Conservation (phyloP, 2,797 vertebrate species). For the Peromyscus aztecus region DNA sequence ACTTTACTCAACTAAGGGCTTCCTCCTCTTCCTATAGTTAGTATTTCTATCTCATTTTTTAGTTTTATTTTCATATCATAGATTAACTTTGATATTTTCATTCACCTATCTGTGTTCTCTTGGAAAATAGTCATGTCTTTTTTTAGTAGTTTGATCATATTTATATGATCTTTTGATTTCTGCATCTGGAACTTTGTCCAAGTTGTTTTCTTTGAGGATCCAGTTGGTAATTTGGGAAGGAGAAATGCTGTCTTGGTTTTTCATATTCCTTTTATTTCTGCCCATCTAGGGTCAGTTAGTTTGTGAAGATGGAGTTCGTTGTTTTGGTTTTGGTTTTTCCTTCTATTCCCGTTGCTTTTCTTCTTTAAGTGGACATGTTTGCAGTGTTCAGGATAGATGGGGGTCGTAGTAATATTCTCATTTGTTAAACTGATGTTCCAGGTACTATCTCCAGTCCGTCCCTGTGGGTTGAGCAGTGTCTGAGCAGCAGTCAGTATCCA, state of each 20-base stretch:
- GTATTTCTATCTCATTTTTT: background rate
- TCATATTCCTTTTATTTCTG: background rate
- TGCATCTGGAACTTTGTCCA: background rate
- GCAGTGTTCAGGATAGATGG: background rate
- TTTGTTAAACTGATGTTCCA: background rate
- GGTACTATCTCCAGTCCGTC: background rate
- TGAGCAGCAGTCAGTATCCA: background rate
- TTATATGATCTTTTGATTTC: background rate
- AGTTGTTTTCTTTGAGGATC: background rate
- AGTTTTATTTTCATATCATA: background rate
- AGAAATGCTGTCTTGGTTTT: background rate
- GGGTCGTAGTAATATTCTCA: no score
- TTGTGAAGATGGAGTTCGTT: background rate
- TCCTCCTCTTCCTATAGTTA: background rate
- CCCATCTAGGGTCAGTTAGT: background rate
- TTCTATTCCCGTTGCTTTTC: background rate
- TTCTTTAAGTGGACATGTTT: background rate
- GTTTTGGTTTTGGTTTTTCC: background rate
- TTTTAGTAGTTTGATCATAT: background rate
- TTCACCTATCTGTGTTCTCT: background rate
- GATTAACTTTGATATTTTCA: no score
- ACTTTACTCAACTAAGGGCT: background rate
- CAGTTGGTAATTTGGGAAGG: background rate
- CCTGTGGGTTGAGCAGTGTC: background rate
- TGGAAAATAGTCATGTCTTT: background rate